These are phyloP conservation scores for Eolophus roseicapilla DNA, from an alignment of 2,113 vertebrate species.

Conservation along the genomic window DNA sequence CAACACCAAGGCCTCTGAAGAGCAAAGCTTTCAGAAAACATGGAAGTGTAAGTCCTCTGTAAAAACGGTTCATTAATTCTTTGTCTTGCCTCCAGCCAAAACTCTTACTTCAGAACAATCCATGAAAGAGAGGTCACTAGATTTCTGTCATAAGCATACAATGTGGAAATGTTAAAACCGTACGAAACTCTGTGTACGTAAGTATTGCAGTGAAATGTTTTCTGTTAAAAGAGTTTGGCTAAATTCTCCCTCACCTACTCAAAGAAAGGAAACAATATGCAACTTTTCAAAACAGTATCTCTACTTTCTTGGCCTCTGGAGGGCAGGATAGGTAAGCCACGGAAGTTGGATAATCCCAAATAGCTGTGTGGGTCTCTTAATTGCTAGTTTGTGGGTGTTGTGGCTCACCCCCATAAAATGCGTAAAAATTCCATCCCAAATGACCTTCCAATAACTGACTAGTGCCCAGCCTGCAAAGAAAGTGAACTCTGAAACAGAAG, in stretches of 20 bases:
- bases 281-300: background rate
- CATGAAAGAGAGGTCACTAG: background rate
- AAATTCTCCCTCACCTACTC: background rate
- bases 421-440: background rate
- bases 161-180: background rate
- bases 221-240: background rate
- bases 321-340: background rate
- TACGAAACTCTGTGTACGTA: background rate
- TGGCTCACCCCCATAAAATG: background rate
- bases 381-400: background rate
- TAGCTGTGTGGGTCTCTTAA: background rate
- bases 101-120: background rate
- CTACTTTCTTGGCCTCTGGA: background rate
- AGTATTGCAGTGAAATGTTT: background rate
- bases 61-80: constrained; percentile 73
- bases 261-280: background rate
- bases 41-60: constrained; percentile 55
- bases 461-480: background rate
- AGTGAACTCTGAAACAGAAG: background rate
- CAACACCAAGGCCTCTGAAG: constrained; percentile 65
- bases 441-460: background rate
- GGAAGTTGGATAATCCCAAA: background rate
- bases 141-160: background rate
- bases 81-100: constrained; percentile 5
- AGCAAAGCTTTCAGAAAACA: constrained; percentile 76